A percentile compares a stretch with the other conserved stretches of the same genome.
phyloP scores from a whole-genome alignment of 2,113 vertebrate genomes.

The Apodemus speciosus region DNA sequence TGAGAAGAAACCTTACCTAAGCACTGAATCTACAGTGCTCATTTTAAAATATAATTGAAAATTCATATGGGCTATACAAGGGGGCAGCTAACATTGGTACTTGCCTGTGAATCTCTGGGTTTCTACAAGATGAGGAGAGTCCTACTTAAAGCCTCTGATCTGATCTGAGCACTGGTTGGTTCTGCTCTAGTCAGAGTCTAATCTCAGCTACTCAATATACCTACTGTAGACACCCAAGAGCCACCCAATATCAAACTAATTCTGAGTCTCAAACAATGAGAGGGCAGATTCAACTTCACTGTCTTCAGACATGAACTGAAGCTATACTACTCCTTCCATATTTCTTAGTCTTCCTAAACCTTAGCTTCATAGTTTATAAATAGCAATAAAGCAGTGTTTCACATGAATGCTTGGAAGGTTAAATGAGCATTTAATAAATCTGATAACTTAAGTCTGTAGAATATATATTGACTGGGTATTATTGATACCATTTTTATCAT shows the following conservation, averaged over 20 bases:
- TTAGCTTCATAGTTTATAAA: not conserved
- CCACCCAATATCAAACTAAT: not conserved
- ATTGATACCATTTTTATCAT: not conserved
- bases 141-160: conserved; percentile 13
- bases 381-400: not conserved
- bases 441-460: not conserved
- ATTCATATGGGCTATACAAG: not conserved
- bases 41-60: conserved; percentile 15
- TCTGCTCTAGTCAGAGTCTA: not conserved
- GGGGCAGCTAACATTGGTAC: not conserved
- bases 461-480: not conserved
- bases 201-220: not conserved
- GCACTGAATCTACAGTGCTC: not conserved
- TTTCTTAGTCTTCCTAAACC: not conserved
- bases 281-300: not conserved
- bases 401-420: not conserved
- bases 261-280: not conserved
- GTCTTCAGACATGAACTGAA: not conserved
- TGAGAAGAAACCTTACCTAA: not conserved
- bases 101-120: not conserved
- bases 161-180: not conserved
- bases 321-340: not conserved
- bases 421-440: not conserved
- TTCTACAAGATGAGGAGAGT: not conserved
- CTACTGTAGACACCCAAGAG: not conserved